These are phyloP conservation scores for Caenorhabditis tropicalis DNA, from an alignment of 1,140 invertebrate genomes.

Conservation along the genomic window DNA sequence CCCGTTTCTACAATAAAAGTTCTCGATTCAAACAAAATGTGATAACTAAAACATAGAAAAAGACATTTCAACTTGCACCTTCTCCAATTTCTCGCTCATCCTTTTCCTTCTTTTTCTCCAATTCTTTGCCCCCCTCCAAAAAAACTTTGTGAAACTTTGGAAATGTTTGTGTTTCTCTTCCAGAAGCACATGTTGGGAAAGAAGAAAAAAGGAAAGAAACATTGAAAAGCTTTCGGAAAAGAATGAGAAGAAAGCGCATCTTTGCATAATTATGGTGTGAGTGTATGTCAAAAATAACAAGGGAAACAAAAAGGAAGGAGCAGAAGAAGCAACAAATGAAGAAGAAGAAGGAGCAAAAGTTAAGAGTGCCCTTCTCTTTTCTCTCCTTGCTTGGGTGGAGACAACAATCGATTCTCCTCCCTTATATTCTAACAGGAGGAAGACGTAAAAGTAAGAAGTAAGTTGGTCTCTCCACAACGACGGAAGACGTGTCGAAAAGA, in stretches of 20 bases:
- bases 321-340: neutral
- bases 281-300: constrained; percentile 7
- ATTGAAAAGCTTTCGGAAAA: neutral
- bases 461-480: neutral
- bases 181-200: neutral
- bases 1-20: no score
- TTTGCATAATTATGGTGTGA: constrained; percentile 45
- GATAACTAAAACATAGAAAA: neutral
- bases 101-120: neutral
- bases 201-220: neutral
- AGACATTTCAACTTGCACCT: neutral
- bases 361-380: neutral
- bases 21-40: neutral
- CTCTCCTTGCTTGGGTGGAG: neutral
- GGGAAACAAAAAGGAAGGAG: neutral
- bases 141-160: constrained; percentile 8
- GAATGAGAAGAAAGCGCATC: neutral
- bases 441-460: neutral
- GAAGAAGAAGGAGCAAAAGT: constrained; percentile 10
- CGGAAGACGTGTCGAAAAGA: neutral
- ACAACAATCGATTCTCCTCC: constrained; percentile 37
- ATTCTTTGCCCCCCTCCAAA: neutral
- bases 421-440: neutral
- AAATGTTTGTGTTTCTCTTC: neutral
- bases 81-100: constrained; percentile 3